Evolutionary conservation across 2,113 vertebrate species (phyloP).

Genomic region (Thunnus thynnus): DNA sequence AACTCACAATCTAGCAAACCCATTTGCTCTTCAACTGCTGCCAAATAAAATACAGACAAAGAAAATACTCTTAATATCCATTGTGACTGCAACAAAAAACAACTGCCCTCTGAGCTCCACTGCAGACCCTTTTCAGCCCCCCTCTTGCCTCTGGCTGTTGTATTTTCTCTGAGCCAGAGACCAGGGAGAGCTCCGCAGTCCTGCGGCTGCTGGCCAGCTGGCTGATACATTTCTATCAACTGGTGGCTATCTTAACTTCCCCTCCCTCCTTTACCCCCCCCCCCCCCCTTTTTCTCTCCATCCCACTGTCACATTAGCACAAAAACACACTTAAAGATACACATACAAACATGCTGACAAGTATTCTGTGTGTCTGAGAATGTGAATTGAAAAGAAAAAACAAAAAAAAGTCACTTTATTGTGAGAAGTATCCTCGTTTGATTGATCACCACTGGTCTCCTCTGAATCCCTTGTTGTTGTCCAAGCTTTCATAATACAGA

Average conservation of each 20-base stretch:
- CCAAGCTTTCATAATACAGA: background rate
- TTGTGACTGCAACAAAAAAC: slow-evolving; percentile 31
- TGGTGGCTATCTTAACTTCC: slow-evolving; percentile 69
- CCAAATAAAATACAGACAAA: background rate
- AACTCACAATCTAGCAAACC: slow-evolving; percentile 10
- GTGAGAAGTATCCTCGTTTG: background rate
- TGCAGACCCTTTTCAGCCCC: slow-evolving; percentile 38
- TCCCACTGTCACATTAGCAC: slow-evolving; percentile 25
- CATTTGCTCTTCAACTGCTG: background rate
- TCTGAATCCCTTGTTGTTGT: too few species aligned
- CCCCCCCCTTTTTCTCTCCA: slow-evolving; percentile 9
- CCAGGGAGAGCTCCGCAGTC: slow-evolving; percentile 52
- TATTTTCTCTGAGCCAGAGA: slow-evolving; percentile 65
- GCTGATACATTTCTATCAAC: slow-evolving; percentile 62
- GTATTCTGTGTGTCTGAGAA: background rate
- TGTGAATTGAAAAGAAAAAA: background rate
- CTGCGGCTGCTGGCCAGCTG: slow-evolving; percentile 68
- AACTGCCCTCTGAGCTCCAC: slow-evolving; percentile 19
- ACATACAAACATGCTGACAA: background rate
- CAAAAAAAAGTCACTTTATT: background rate
- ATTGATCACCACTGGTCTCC: too few species aligned
- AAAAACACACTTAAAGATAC: slow-evolving; percentile 20
- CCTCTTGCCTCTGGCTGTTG: slow-evolving; percentile 62
- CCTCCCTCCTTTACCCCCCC: slow-evolving; percentile 51
- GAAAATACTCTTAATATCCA: slow-evolving; percentile 5